A percentile compares a stretch with the other conserved stretches of the same genome.
phyloP scores from a whole-genome alignment of 1,140 invertebrate genomes.

The Lepidurus apus region DNA sequence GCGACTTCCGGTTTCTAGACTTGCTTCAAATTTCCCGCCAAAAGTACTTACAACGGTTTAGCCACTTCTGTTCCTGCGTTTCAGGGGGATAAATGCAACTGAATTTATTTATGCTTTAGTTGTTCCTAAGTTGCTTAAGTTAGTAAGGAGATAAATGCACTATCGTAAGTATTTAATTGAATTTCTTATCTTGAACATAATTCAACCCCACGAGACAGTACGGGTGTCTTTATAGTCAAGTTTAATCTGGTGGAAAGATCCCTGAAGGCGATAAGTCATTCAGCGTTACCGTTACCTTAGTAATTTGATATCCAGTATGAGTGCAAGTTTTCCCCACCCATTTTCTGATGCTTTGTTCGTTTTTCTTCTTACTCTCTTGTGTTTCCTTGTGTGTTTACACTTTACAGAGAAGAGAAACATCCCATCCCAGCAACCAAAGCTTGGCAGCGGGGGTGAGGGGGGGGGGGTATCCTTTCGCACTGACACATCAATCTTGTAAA shows the following conservation, averaged over 20 bases:
- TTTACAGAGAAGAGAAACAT: not conserved
- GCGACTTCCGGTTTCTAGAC: not conserved
- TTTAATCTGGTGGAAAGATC: not conserved
- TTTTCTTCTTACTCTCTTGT: not conserved
- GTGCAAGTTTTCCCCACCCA: not conserved
- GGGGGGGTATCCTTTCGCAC: not conserved
- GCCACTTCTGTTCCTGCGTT: not conserved
- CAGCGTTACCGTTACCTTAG: not conserved
- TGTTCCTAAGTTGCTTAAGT: too few relatives aligned
- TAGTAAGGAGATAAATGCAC: too few relatives aligned
- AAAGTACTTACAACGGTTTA: not conserved
- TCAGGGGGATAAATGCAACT: too few relatives aligned
- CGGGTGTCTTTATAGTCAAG: not conserved
- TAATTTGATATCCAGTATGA: not conserved
- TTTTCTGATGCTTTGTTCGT: not conserved
- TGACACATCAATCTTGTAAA: not conserved
- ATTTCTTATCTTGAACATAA: not conserved
- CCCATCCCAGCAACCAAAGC: not conserved
- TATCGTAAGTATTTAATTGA: too few relatives aligned
- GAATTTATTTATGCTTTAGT: too few relatives aligned
- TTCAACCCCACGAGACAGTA: not conserved
- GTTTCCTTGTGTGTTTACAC: not conserved
- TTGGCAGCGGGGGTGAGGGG: not conserved
- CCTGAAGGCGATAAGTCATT: slow-evolving; percentile 1
- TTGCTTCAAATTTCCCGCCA: not conserved